phyloP scores from a whole-genome alignment of 2,797 vertebrate species.

The Emydoidea blandingii region DNA sequence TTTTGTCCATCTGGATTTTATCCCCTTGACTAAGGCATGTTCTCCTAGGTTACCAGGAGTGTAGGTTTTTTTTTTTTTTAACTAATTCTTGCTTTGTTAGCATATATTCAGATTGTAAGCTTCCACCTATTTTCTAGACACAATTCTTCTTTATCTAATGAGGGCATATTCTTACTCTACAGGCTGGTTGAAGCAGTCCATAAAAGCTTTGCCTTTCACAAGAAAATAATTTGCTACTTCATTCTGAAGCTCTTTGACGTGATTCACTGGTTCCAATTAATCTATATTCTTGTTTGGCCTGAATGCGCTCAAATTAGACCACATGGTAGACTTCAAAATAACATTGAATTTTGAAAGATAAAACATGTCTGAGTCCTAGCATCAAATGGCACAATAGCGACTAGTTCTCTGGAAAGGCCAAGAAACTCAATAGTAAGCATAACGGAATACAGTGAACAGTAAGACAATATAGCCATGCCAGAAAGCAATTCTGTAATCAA shows the following conservation, averaged over 20 bases:
- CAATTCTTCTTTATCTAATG: neutral
- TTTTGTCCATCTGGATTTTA: neutral
- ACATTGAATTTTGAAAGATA: slow-evolving; percentile 12
- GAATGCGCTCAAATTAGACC: slow-evolving; percentile 26
- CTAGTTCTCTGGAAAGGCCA: neutral
- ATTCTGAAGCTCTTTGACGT: neutral
- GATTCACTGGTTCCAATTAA: slow-evolving; percentile 1
- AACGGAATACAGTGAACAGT: neutral
- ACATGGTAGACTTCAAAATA: slow-evolving; percentile 30
- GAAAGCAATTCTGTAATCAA: slow-evolving; percentile 18
- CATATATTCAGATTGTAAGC: neutral
- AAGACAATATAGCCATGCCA: neutral
- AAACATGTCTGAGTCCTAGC: slow-evolving; percentile 19
- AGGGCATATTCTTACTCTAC: neutral
- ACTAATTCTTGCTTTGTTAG: neutral
- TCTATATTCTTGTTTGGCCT: slow-evolving; percentile 4
- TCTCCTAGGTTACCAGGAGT: neutral
- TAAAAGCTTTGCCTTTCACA: slow-evolving; percentile 9
- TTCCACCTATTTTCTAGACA: neutral
- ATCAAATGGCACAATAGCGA: slow-evolving; percentile 19
- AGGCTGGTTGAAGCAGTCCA: neutral
- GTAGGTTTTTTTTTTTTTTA: neutral
- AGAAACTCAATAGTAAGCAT: slow-evolving; percentile 13
- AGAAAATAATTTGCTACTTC: slow-evolving; percentile 47
- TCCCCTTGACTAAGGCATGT: neutral